Evolutionary conservation across 1,140 invertebrate genomes (phyloP).

Genomic region (Drosophila paulistorum): DNA sequence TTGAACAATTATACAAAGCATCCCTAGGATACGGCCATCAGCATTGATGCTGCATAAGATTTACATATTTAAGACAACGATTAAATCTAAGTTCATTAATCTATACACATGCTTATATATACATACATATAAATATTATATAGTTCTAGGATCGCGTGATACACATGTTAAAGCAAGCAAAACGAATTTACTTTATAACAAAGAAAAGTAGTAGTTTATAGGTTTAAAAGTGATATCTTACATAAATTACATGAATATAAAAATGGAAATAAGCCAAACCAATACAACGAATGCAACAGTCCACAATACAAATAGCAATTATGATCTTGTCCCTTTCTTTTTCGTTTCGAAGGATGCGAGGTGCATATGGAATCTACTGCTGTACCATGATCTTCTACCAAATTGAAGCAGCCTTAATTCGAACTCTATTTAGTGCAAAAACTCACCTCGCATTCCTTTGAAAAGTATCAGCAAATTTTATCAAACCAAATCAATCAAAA

Average conservation of each 20-base stretch:
- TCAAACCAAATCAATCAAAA: constrained; percentile 16
- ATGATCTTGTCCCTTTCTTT: neutral
- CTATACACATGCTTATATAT: constrained; percentile 24
- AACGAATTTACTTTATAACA: constrained; percentile 31
- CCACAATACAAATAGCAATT: neutral
- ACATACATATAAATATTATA: constrained; percentile 38
- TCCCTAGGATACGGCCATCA: constrained; percentile 78
- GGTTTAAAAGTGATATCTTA: constrained; percentile 50
- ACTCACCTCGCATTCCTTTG: neutral
- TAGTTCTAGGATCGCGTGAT: constrained; percentile 63
- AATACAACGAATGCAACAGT: neutral
- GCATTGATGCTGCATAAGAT: constrained; percentile 73
- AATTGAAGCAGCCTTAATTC: neutral
- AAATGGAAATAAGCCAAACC: neutral
- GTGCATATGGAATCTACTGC: neutral
- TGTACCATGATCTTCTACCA: neutral
- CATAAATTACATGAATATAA: neutral
- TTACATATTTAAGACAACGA: constrained; percentile 24
- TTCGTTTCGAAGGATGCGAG: too few relatives aligned
- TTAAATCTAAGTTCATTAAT: neutral
- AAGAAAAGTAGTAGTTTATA: constrained; percentile 27
- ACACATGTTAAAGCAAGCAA: constrained; percentile 54
- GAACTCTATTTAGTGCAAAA: neutral
- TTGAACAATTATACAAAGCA: constrained; percentile 81
- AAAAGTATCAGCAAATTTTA: constrained; percentile 12